A percentile compares a stretch with the other conserved stretches of the same genome.
phyloP scores from a whole-genome alignment of 1,140 invertebrate species.

The Drosophila sp. region DNA sequence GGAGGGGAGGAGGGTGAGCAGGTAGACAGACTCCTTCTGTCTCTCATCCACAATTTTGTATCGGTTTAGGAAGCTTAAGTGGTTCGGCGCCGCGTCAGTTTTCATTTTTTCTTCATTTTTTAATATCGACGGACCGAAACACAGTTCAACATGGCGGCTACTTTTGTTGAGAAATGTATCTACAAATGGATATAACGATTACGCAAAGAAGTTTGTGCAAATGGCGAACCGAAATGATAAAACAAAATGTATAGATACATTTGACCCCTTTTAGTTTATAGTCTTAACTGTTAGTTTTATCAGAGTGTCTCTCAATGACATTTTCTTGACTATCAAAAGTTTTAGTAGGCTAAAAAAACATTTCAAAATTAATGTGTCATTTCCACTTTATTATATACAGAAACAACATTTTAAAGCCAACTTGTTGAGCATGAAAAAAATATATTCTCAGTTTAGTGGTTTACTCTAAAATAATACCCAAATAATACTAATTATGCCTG shows the following conservation, averaged over 20 bases:
- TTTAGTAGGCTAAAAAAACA: too few species aligned
- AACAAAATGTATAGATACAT: background rate
- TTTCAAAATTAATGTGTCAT: too few species aligned
- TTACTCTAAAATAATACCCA: too few species aligned
- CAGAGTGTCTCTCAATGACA: too few species aligned
- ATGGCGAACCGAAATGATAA: background rate
- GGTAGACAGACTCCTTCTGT: constrained; percentile 4
- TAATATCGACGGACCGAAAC: constrained; percentile 51
- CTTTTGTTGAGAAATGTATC: constrained; percentile 7
- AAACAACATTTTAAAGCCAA: too few species aligned
- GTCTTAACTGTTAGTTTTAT: too few species aligned
- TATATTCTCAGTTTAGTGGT: too few species aligned
- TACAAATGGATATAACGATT: background rate
- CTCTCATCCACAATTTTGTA: constrained; percentile 38
- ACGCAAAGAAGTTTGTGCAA: background rate
- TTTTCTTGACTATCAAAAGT: too few species aligned
- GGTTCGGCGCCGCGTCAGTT: constrained; percentile 70
- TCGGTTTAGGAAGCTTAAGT: constrained; percentile 70
- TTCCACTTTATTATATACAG: too few species aligned
- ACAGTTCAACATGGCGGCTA: constrained; percentile 43
- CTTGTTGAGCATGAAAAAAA: too few species aligned
- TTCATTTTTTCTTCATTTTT: constrained; percentile 62
- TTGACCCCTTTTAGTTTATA: too few species aligned
- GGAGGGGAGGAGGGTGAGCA: constrained; percentile 51
- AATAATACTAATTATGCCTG: too few species aligned